Evolutionary conservation across 2,113 vertebrate genomes (phyloP), one percentile per base, ranked within the genome.

Genomic region (Lates calcarifer): DNA sequence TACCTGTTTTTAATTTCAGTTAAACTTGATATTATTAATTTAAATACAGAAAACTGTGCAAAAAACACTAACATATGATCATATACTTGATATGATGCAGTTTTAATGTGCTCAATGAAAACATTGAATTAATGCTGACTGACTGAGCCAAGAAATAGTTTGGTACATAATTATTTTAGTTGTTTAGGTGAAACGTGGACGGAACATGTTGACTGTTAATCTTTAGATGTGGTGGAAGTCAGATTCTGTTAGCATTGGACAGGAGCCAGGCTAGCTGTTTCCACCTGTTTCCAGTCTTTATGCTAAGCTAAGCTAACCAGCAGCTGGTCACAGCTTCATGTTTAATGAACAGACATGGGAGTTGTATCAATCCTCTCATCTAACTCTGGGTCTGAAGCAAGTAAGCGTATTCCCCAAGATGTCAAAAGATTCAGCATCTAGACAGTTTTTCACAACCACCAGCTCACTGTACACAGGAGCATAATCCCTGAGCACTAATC

Each of bases 401-500:
- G 39, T 24, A 43, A 17, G 15, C 5, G 41, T 22, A 10, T 64
- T 17, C 33, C 1, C 51, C 33, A 24, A 60, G 41, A 20, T 26
- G 1, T 43, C 55, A 26, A 45, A 43, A 43, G 28, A 0, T 28
- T 53, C 2, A 57, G 10, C 18, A 13, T 45, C 20, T 1, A 3
- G 29, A 70, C 70, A 55, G 11, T 78, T 68, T 22, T 58, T 43
- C 47, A 26, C 49, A 55, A 33, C 28, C 60, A 28, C 62, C 20
- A 56, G 20, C 22, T 75, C 35, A 56, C 49, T 78, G 66, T 60
- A 56, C 47, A 77, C 58, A 37, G 35, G 58, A 74, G 64, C 47
- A 64, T 60, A 75, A 49, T 76, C 65, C 70, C 79, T 77, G 5
- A 85, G 77, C 61, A 80, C 58, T n/a, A 92, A 94, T 94, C 92